Base-by-base conservation (phyloP, 2,797 vertebrate species). In the Labeo calbasu region DNA sequence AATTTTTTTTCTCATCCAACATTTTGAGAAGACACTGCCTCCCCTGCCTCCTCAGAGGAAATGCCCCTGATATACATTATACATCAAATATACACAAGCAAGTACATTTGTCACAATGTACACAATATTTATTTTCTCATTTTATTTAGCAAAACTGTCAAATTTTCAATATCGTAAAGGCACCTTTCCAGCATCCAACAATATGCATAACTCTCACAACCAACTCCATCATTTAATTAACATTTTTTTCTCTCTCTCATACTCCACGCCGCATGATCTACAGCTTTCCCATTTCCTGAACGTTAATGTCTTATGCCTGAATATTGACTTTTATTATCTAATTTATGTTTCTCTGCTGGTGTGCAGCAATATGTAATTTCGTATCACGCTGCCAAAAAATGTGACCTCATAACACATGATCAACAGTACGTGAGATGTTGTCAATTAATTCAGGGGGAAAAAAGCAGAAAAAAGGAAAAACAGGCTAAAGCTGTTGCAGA, bases 141-240 rank as follows among this genome's bases (percentile, higher is more conserved):
- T 81, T 46, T 19, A 81, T 19, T 61, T 72, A 40, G 77, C 21
- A 43, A 55, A 69, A 69, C 2, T 0, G 50, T 50, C 1, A 1
- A 5, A 69, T 57, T 9, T 53, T 66, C 1, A 10, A 51, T 71
- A 17, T n/a, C 10, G 8, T 0, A 68, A 66, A 32, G 0, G 5
- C 12, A 53, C 17, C 59, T 81, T 40, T 43, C 21, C 46, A 75
- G 46, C 21, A 65, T 75, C 6, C 40, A 61, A 53, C 12, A 75
- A 53, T 81, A 19, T 21, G 40, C 28, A 28, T 48, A 72, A 72
- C 68, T 65, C 57, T 12, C 43, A 51, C 55, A 73, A 59, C 55
- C 46, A 63, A 43, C 59, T 75, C 46, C 72, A 66, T 76, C 81
- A 76, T 65, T 83, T 25, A 65, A 82, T 75, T 82, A 13, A 1